phyloP scores from a whole-genome alignment of 2,888 invertebrate genomes.

The Ypsolopha sequella region DNA sequence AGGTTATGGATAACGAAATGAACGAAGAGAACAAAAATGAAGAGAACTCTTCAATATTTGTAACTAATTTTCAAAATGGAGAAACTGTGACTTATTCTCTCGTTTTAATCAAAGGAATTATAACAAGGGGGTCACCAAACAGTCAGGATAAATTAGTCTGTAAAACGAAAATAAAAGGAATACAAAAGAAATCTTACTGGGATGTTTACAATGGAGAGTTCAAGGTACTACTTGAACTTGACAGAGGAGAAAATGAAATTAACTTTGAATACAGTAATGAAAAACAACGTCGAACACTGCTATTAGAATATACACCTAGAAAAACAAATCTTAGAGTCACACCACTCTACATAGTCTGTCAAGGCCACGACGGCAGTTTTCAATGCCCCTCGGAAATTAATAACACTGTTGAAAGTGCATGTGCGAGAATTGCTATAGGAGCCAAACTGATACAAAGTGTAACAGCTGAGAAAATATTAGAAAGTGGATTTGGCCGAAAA shows the following conservation, averaged over 20 bases:
- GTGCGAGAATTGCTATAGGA: constrained; percentile 80
- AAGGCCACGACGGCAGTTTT: constrained; percentile 83
- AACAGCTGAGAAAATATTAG: constrained; percentile 88
- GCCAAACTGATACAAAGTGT: constrained; percentile 87
- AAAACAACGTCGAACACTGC: constrained; percentile 48
- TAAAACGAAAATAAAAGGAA: constrained; percentile 43
- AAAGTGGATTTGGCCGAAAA: constrained; percentile 81
- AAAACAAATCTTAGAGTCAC: constrained; percentile 74
- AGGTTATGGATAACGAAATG: constrained; percentile 64
- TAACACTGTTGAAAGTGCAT: constrained; percentile 79
- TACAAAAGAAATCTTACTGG: constrained; percentile 65
- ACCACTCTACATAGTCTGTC: constrained; percentile 87
- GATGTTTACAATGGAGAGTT: constrained; percentile 76
- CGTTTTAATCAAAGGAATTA: constrained; percentile 72
- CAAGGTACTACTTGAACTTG: constrained; percentile 75
- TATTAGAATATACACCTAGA: constrained; percentile 70
- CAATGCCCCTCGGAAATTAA: constrained; percentile 76
- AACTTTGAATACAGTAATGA: constrained; percentile 68
- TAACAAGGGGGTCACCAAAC: constrained; percentile 54
- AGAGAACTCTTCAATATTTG: constrained; percentile 51
- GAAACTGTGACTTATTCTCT: constrained; percentile 73
- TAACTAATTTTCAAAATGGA: constrained; percentile 73
- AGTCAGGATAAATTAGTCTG: constrained; percentile 53
- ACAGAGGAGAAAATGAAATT: constrained; percentile 74
- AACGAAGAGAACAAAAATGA: constrained; percentile 54